These are phyloP conservation scores for Hemibagrus guttatus DNA, from an alignment of 2,797 vertebrate genomes.

Conservation along the genomic window DNA sequence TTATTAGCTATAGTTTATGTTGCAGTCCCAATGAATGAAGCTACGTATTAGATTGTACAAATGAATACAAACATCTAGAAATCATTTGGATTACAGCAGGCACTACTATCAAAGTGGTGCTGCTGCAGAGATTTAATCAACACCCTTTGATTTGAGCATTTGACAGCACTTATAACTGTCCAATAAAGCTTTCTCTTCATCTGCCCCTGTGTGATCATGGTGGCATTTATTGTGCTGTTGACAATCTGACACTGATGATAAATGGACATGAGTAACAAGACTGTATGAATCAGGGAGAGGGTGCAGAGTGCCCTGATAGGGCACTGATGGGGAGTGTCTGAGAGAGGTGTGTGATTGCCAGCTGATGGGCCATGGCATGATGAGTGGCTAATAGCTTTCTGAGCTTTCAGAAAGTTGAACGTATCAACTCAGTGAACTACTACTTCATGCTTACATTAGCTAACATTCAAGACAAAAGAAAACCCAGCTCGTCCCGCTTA, in stretches of 20 bases:
- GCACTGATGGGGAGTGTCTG: not conserved
- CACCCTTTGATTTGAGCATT: not conserved
- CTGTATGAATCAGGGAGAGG: not conserved
- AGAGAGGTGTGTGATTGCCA: not conserved
- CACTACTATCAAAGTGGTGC: not conserved
- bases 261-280: slow-evolving; percentile 1
- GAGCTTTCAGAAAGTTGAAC: slow-evolving; percentile 12
- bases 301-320: not conserved
- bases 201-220: not conserved
- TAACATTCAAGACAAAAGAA: not conserved
- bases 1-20: not conserved
- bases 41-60: not conserved
- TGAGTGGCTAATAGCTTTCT: not conserved
- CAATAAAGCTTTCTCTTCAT: not conserved
- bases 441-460: not conserved
- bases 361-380: not conserved
- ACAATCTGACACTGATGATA: not conserved
- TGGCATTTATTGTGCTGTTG: not conserved
- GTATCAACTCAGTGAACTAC: not conserved
- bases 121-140: not conserved
- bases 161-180: not conserved
- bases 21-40: not conserved
- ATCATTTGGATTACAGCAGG: not conserved
- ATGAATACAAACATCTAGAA: not conserved
- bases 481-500: not conserved